These are phyloP conservation scores for Junco hyemalis DNA, from an alignment of 2,113 vertebrate species.

Conservation along the genomic window DNA sequence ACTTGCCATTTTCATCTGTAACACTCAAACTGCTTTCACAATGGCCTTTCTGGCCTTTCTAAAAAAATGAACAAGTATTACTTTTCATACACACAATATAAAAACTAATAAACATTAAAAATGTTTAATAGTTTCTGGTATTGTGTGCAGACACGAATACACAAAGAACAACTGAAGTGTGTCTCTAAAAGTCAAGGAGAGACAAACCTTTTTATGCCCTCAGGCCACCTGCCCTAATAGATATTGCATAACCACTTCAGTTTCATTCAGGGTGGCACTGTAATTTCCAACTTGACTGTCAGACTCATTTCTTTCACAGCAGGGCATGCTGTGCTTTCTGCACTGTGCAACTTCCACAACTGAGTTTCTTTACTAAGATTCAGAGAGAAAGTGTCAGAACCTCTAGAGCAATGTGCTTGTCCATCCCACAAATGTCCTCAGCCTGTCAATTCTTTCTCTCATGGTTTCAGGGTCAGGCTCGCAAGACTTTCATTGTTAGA, in stretches of 20 bases:
- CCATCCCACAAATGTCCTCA: background rate
- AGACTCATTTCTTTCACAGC: constrained; percentile 20
- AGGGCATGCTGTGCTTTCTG: constrained; percentile 16
- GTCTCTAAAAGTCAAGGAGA: background rate
- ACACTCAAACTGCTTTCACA: background rate
- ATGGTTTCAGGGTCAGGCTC: background rate
- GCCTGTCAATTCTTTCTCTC: background rate
- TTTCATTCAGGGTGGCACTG: background rate
- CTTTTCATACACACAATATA: background rate
- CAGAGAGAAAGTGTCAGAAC: background rate
- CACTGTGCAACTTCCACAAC: background rate
- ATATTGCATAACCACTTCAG: constrained; percentile 35
- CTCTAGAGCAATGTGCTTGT: background rate
- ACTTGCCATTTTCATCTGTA: background rate
- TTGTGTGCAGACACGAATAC: background rate
- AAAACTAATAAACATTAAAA: background rate
- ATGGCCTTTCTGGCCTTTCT: background rate
- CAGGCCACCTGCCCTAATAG: background rate
- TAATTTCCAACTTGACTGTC: constrained; percentile 12
- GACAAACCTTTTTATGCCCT: background rate
- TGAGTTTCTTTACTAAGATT: background rate
- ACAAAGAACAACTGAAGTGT: constrained; percentile 11
- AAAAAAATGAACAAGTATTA: background rate
- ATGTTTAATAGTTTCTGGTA: background rate
- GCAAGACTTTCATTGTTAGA: background rate